phyloP scores from a whole-genome alignment of 37 sponge, comb jelly and placozoan species.

The Cliona cf. orientalis region DNA sequence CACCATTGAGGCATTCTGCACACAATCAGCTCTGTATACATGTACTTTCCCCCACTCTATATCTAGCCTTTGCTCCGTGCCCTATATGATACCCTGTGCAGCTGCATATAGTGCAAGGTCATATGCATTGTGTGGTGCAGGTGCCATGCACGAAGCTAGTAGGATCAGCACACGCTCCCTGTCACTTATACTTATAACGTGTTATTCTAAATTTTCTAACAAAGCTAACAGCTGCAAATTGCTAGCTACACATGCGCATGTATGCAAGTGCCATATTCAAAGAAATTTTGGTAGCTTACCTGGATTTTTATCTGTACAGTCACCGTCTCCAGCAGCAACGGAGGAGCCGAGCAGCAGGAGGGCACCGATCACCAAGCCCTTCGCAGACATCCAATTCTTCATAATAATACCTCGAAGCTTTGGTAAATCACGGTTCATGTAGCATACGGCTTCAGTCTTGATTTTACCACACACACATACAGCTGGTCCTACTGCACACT shows the following conservation, averaged over 20 bases:
- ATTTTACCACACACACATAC: too few species aligned
- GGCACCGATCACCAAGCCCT: too few species aligned
- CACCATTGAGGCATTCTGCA: background rate
- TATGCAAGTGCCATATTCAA: background rate
- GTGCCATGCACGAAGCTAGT: background rate
- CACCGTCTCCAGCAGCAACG: background rate
- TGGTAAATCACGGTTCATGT: too few species aligned
- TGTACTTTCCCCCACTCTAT: too few species aligned
- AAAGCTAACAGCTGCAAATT: background rate
- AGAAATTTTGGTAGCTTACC: background rate
- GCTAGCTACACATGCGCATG: background rate
- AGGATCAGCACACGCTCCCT: background rate
- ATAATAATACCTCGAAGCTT: too few species aligned
- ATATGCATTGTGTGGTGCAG: too few species aligned
- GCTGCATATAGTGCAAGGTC: background rate
- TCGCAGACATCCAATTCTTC: too few species aligned
- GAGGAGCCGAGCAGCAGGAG: too few species aligned
- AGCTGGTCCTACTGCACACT: too few species aligned
- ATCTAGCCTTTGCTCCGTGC: too few species aligned
- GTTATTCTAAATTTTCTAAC: background rate
- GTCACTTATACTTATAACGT: background rate
- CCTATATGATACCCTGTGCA: too few species aligned
- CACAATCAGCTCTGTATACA: background rate
- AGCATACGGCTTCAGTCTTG: too few species aligned
- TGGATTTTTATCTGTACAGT: background rate